A percentile compares a stretch with the other conserved stretches of the same genome.
phyloP scores from a whole-genome alignment of 1,140 invertebrate genomes.

The Lanistes nyassanus region DNA sequence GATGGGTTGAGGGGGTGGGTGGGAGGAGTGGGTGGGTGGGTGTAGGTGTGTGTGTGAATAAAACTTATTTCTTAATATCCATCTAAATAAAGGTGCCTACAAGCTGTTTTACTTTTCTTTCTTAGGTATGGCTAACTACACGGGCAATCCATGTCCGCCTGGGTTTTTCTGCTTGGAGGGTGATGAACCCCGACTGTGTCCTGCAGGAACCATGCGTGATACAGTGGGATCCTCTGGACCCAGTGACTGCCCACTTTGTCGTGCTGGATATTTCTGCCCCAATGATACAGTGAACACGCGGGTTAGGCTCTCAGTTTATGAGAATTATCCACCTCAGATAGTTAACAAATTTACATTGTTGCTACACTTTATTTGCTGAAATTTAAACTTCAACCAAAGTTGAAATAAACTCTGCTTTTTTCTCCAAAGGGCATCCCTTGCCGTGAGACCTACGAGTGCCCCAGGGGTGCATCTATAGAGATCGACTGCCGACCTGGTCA shows the following conservation, averaged over 20 bases:
- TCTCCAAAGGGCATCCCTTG: slow-evolving; percentile 57
- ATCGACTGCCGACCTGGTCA: slow-evolving; percentile 52
- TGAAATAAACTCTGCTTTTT: not conserved
- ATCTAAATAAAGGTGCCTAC: not conserved
- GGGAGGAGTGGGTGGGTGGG: not conserved
- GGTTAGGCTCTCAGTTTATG: not conserved
- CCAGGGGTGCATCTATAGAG: slow-evolving; percentile 47
- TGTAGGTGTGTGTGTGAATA: not conserved
- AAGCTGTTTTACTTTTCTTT: slow-evolving; percentile 13
- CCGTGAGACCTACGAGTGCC: slow-evolving; percentile 55
- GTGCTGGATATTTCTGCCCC: slow-evolving; percentile 61
- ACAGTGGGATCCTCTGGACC: slow-evolving; percentile 45
- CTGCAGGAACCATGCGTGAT: slow-evolving; percentile 58
- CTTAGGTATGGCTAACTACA: slow-evolving; percentile 56
- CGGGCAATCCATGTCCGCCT: slow-evolving; percentile 50
- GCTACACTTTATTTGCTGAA: not conserved
- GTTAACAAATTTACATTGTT: not conserved
- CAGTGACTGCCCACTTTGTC: slow-evolving; percentile 55
- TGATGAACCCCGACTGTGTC: slow-evolving; percentile 57
- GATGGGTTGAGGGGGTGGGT: not conserved
- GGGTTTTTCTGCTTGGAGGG: slow-evolving; percentile 57
- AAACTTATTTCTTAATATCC: not conserved
- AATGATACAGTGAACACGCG: slow-evolving; percentile 61
- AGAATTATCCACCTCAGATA: not conserved
- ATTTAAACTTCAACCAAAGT: not conserved